Evolutionary conservation across 1,140 invertebrate species (phyloP).

Genomic region (Steinernema feltiae): DNA sequence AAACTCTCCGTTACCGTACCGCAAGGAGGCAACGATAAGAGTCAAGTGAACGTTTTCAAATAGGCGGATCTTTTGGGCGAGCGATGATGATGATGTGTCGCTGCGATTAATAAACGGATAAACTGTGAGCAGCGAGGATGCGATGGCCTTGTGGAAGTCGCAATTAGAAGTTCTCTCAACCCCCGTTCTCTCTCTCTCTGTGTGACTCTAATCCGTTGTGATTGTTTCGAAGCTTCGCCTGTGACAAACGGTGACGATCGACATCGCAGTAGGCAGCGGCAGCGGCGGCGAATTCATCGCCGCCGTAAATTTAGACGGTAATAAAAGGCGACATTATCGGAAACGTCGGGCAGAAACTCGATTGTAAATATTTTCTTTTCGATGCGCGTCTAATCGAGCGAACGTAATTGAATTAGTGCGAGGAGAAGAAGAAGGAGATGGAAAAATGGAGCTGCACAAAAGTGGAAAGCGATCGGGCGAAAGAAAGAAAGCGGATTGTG

Average conservation of each 20-base stretch:
- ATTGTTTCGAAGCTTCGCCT: background rate
- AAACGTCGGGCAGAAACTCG: slow-evolving; percentile 3
- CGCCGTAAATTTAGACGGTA: slow-evolving; percentile 12
- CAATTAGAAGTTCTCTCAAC: no score
- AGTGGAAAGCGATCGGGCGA: background rate
- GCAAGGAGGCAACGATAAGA: background rate
- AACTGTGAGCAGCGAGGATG: no score
- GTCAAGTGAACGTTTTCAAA: no score
- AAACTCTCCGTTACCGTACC: background rate
- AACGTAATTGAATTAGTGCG: slow-evolving; percentile 3
- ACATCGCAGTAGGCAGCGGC: background rate
- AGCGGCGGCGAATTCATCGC: background rate
- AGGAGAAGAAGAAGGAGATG: background rate
- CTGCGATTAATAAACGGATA: no score
- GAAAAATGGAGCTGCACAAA: background rate
- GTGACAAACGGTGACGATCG: no score
- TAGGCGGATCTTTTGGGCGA: background rate
- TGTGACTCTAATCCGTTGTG: no score
- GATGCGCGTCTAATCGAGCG: slow-evolving; percentile 10
- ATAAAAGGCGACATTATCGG: slow-evolving; percentile 14
- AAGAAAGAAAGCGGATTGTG: background rate
- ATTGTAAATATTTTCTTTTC: slow-evolving; percentile 16
- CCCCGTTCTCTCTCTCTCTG: no score
- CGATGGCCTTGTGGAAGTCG: no score
- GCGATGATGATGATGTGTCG: no score